A percentile compares a stretch with the other conserved stretches of the same genome.
phyloP scores from a whole-genome alignment of 2,113 vertebrate genomes.

The Acinonyx jubatus region DNA sequence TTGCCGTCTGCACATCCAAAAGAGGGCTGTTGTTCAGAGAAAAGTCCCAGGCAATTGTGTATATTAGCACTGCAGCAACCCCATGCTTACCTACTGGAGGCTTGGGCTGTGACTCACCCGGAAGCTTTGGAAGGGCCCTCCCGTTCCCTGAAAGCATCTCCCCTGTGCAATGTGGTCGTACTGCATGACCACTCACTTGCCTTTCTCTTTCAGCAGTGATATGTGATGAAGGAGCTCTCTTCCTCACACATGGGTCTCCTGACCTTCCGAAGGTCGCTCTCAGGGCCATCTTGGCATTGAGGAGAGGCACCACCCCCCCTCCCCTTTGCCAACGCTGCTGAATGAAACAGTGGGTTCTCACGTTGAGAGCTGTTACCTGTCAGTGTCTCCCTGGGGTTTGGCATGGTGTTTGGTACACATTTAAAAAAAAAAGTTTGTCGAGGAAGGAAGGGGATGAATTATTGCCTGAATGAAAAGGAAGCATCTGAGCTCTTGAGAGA shows the following conservation, averaged over 20 bases:
- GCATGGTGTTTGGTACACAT: not conserved
- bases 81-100: not conserved
- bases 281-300: not conserved
- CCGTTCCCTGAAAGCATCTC: no score
- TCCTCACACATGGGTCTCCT: not conserved
- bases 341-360: not conserved
- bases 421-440: not conserved
- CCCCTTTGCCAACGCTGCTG: not conserved
- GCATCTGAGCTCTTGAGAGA: not conserved
- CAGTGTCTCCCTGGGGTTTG: not conserved
- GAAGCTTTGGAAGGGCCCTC: not conserved
- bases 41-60: not conserved
- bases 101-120: not conserved
- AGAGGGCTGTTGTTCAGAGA: not conserved
- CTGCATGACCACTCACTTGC: accelerated
- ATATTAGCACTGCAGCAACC: accelerated
- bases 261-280: not conserved
- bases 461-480: not conserved
- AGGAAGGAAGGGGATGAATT: conserved; percentile 33
- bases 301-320: not conserved
- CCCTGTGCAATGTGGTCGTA: accelerated
- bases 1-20: not conserved
- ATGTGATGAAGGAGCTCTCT: not conserved
- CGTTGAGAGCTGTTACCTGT: not conserved
- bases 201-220: not conserved